Conservation (phyloP, 2,113 vertebrate genomes). For the Castor canadensis region DNA sequence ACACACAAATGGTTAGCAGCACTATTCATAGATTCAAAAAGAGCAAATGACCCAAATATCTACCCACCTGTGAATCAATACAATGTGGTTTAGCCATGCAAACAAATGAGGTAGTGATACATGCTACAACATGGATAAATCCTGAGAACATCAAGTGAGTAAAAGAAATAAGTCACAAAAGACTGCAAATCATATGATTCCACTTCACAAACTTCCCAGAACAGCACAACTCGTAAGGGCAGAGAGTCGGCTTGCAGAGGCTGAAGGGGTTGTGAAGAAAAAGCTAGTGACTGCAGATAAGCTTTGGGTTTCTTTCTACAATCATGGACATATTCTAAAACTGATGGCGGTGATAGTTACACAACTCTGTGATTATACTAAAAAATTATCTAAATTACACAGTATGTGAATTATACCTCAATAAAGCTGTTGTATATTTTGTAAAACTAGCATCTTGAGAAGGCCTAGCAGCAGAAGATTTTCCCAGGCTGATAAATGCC, state of each 20-base stretch:
- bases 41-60: neutral
- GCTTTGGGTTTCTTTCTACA: neutral
- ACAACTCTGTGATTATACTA: neutral
- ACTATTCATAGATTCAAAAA: neutral
- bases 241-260: neutral
- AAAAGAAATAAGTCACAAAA: neutral
- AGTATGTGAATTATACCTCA: neutral
- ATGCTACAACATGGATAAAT: neutral
- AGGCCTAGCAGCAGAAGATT: neutral
- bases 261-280: neutral
- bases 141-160: neutral
- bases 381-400: neutral
- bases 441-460: neutral
- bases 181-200: neutral
- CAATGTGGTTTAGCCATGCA: neutral
- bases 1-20: neutral
- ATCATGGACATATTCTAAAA: conserved; percentile 15
- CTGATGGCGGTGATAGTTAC: neutral
- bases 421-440: neutral
- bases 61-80: neutral
- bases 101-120: neutral
- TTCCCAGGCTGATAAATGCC: neutral
- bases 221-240: neutral
- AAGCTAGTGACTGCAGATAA: neutral
- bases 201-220: neutral